Evolutionary conservation across 2,113 vertebrate species (phyloP), one percentile per base, ranked within the genome.

Genomic region (Bungarus multicinctus): DNA sequence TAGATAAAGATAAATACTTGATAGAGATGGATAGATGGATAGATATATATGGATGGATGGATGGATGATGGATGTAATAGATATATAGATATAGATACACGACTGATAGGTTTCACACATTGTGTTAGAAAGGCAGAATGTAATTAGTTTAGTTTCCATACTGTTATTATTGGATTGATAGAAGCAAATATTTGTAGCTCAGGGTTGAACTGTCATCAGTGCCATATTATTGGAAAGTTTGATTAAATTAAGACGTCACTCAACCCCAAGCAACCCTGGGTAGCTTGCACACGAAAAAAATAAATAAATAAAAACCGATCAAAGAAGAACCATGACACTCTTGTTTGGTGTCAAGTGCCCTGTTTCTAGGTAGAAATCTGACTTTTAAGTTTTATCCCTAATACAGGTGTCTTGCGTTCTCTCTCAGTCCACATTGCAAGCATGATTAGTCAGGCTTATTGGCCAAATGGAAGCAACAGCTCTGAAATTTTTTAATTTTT

Each of bases 391-490:
- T 74, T 74, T 74, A 74, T 74, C n/a, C 64, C n/a, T 18, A 18
- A 34, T 16, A 18, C 12, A 69, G 4, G 30, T 6, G 12, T 74
- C n/a, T 85, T 85, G 81, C 2, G 0, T 7, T 7, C 64, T 92
- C 18, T 45, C 23, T 74, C 30, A 34, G 11, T 25, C 69, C 20
- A 14, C 4, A 25, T 91, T 53, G 20, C 25, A 88, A 47, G 85
- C n/a, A 0, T 0, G 14, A 58, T 94, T 74, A 81, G 34, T 22
- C 14, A 0, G 0, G 50, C 81, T 27, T 0, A 0, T 85, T 57
- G 3, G 58, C 43, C n/a, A 5, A 81, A 14, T 0, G 85, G 87
- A 14, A 3, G 16, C 30, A 91, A 16, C 22, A 7, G 4, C 5
- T 20, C 30, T 18, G 12, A 50, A 23, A 54, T 18, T 10, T 27